Conservation (phyloP, 2,888 invertebrate species). For the Gerris lacustris region DNA sequence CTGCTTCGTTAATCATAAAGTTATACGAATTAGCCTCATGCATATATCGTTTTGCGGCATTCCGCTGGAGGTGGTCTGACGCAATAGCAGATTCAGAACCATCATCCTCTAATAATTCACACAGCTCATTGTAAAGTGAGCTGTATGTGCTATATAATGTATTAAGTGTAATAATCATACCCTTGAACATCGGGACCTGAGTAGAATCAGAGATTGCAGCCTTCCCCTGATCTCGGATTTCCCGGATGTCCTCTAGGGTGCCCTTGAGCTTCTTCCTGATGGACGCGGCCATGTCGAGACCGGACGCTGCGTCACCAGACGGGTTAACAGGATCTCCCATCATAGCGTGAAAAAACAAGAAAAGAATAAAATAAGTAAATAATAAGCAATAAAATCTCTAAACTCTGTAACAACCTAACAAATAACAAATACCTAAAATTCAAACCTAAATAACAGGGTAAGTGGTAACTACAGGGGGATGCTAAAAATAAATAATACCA, state of each 20-base stretch:
- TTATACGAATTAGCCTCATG: neutral
- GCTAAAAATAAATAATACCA: too few species aligned
- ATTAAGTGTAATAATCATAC: neutral
- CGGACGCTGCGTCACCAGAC: neutral
- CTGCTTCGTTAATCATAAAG: neutral
- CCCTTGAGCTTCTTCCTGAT: neutral
- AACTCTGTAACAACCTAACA: too few species aligned
- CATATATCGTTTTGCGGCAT: neutral
- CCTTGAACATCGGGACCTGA: neutral
- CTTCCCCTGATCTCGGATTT: neutral
- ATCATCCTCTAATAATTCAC: neutral
- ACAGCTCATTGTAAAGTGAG: neutral
- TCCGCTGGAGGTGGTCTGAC: neutral
- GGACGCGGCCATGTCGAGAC: neutral
- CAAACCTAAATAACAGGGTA: too few species aligned
- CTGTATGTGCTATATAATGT: neutral
- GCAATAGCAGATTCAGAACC: neutral
- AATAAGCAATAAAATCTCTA: too few species aligned
- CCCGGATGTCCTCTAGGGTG: neutral
- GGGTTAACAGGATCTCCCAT: too few species aligned
- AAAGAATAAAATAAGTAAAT: too few species aligned
- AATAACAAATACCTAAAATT: too few species aligned
- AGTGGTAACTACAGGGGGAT: too few species aligned
- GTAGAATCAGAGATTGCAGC: neutral
- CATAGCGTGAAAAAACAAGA: too few species aligned